Evolutionary conservation across 2,113 vertebrate species (phyloP).

Genomic region (Phrynosoma blainvillii): DNA sequence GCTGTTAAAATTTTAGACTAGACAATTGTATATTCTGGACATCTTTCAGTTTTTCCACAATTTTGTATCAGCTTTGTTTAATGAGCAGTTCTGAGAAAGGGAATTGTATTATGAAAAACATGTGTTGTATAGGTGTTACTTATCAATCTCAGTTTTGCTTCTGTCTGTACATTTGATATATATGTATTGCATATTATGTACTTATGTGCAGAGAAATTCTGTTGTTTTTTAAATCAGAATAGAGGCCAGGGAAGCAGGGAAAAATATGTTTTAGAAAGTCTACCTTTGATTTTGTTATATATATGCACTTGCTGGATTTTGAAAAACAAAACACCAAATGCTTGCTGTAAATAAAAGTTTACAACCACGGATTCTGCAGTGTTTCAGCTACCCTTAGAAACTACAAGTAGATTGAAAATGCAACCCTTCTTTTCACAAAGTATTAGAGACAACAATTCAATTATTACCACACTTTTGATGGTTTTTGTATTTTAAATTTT

Average conservation of each 20-base stretch:
- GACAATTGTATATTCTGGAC: background rate
- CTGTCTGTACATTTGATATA: background rate
- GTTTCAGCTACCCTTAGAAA: slow-evolving; percentile 41
- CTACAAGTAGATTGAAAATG: slow-evolving; percentile 34
- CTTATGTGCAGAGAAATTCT: background rate
- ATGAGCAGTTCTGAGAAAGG: background rate
- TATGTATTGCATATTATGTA: background rate
- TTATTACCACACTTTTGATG: slow-evolving; percentile 47
- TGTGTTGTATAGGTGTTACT: slow-evolving; percentile 4
- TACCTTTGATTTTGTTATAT: background rate
- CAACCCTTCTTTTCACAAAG: slow-evolving; percentile 55
- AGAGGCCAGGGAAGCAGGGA: background rate
- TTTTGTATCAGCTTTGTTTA: background rate
- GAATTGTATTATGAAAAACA: background rate
- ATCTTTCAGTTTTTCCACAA: background rate
- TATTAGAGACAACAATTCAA: slow-evolving; percentile 54
- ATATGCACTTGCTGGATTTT: background rate
- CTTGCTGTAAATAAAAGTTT: slow-evolving; percentile 20
- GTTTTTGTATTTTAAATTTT: slow-evolving; percentile 42
- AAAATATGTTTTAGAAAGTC: background rate
- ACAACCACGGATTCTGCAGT: slow-evolving; percentile 30
- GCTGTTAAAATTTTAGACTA: background rate
- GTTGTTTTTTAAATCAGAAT: background rate
- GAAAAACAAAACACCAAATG: background rate
- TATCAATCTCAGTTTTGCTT: background rate